A percentile compares a stretch with the other conserved stretches of the same genome.
Conservation (phyloP, 2,113 vertebrate species). For the Romanogobio albipinnatus region DNA sequence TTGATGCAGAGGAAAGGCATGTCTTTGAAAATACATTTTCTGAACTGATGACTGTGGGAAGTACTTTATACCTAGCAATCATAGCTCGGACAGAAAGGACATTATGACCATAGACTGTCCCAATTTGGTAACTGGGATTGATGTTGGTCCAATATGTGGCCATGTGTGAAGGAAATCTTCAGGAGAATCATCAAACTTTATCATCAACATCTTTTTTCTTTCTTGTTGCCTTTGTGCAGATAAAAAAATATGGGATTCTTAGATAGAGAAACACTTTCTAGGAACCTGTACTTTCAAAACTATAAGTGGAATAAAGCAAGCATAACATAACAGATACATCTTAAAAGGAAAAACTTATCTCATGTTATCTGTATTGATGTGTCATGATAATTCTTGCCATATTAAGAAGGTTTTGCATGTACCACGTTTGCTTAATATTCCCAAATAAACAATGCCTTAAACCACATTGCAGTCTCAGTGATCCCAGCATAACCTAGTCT, state of each 20-base stretch:
- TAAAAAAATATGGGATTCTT: constrained; percentile 24
- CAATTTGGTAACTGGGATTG: neutral
- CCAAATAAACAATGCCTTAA: constrained; percentile 4
- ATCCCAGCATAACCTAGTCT: neutral
- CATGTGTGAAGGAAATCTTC: constrained; percentile 16
- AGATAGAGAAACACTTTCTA: constrained; percentile 8
- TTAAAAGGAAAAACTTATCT: neutral
- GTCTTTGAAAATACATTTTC: neutral
- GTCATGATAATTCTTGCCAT: neutral
- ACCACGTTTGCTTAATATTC: neutral
- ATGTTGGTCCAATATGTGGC: neutral
- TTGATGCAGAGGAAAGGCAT: neutral
- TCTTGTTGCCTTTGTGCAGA: neutral
- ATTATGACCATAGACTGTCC: neutral
- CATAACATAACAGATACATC: constrained; percentile 9
- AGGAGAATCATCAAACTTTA: constrained; percentile 4
- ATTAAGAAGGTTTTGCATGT: neutral
- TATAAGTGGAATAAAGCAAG: neutral
- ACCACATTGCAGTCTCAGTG: neutral
- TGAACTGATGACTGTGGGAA: neutral
- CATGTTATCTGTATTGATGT: neutral
- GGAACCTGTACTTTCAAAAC: constrained; percentile 15
- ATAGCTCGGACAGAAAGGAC: neutral
- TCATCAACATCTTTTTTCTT: constrained; percentile 21
- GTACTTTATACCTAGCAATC: neutral